Percentiles rank a stretch among this genome's conserved stretches.
Conservation (phyloP, 37 sponge, comb jelly and placozoan genomes). For the Theonella swinhoei region DNA sequence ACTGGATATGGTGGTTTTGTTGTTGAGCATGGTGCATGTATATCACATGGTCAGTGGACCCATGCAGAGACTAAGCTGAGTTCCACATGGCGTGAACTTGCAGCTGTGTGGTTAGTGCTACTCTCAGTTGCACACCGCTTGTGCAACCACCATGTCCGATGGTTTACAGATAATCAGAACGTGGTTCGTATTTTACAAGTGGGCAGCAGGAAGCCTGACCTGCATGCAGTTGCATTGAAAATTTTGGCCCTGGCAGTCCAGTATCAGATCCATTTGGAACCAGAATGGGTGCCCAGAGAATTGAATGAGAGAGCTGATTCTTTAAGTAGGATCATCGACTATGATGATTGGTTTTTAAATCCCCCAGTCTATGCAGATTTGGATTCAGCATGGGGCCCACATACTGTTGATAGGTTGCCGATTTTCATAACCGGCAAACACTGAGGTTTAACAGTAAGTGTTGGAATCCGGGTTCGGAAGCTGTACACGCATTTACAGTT, state of each 20-base stretch:
- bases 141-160: background rate
- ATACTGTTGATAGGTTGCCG: slow-evolving; percentile 30
- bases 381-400: slow-evolving; percentile 40
- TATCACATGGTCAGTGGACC: slow-evolving; percentile 24
- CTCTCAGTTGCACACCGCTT: background rate
- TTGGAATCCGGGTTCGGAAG: slow-evolving; percentile 26
- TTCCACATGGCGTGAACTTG: slow-evolving; percentile 45
- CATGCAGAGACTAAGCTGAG: background rate
- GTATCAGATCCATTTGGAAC: slow-evolving; percentile 13
- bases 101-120: slow-evolving; percentile 11
- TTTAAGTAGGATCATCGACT: slow-evolving; percentile 27
- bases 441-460: slow-evolving; percentile 13
- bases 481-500: slow-evolving; percentile 43
- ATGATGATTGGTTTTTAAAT: slow-evolving; percentile 36
- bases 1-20: slow-evolving; percentile 5
- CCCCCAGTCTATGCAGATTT: slow-evolving; percentile 1
- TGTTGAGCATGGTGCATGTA: background rate
- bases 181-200: slow-evolving; percentile 25
- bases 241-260: slow-evolving; percentile 5
- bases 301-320: slow-evolving; percentile 34
- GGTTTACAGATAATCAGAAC: slow-evolving; percentile 39
- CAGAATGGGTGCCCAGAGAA: slow-evolving; percentile 46
- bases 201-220: slow-evolving; percentile 17
- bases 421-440: no score
- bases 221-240: slow-evolving; percentile 16